Evolutionary conservation across 2,797 vertebrate species (phyloP).

Genomic region (Hypotaenidia okinawae): DNA sequence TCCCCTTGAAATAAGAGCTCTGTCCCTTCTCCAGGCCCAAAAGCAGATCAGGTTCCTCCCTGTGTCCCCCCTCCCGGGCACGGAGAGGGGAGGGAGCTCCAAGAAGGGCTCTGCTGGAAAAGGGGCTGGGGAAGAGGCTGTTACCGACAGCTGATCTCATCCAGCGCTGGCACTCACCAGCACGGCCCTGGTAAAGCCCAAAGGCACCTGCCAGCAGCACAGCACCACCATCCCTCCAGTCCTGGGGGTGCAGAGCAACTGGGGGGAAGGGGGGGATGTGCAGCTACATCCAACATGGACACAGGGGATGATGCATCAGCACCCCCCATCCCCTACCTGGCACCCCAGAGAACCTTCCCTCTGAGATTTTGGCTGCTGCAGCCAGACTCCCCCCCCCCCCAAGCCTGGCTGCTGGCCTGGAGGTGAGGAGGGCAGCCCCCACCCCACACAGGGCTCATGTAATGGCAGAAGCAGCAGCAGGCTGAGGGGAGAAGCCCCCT

Average conservation of each 20-base stretch:
- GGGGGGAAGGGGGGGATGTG: too few relatives aligned
- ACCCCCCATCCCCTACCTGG: neutral
- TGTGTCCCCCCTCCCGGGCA: neutral
- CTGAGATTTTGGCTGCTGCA: too few relatives aligned
- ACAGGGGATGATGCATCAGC: too few relatives aligned
- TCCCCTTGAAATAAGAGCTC: neutral
- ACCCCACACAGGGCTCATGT: neutral
- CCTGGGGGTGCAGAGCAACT: fast-evolving
- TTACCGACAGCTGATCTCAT: neutral
- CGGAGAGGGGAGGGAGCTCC: neutral
- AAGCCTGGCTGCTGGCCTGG: neutral
- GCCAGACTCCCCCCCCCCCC: neutral
- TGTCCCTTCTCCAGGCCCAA: neutral
- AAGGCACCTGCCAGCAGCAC: neutral
- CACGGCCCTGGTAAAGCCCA: neutral
- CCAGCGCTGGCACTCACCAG: neutral
- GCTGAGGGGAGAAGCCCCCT: neutral
- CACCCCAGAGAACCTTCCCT: neutral
- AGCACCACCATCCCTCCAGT: neutral
- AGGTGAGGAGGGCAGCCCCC: neutral
- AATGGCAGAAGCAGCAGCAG: neutral
- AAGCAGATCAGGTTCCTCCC: neutral
- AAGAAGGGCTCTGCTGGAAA: neutral
- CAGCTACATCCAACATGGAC: neutral
- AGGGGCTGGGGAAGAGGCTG: neutral